Evolutionary conservation across 1,140 invertebrate genomes (phyloP), one percentile per base, ranked within the genome.

Genomic region (Hesperophylax magnus): DNA sequence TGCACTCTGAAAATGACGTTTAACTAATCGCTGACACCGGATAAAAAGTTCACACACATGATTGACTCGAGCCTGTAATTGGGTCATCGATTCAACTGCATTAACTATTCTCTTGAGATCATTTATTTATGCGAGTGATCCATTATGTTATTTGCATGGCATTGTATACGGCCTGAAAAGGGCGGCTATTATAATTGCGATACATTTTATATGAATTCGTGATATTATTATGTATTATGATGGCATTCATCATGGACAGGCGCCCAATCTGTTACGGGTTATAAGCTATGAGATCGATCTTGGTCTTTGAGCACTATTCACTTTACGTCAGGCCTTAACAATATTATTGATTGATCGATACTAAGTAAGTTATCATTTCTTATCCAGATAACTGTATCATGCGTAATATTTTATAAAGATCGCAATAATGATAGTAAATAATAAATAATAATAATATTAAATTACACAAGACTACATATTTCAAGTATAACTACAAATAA

Each of bases 161-260:
- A 63, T 61, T 77, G 56, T 69, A 27, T 67, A 17, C 61, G 24
- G 22, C 61, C 39, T 53, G 20, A 69, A 78, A 78, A 78, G 63
- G 77, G 52, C 77, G 63, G 52, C 39, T 63, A 69, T 67, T 65
- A 47, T 14, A 1, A 78, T 69, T 69, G 77, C 77, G 60, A 39
- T 27, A 39, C 61, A 63, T 78, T 78, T 61, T 63, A 58, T 77
- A 77, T 63, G 75, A 77, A 61, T 63, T 14, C 39, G 14, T 47
- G 39, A 47, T 47, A 47, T 47, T 47, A 47, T 47, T 47, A 14
- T 47, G 39, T 14, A 47, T 47, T 47, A 77, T 77, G 47, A 77
- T 61, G 47, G 56, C 56, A 77, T 77, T 77, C 47, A 77, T 61
- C 58, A 77, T 77, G n/a, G 60, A 77, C 56, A 56, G 72, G 72